phyloP scores from a whole-genome alignment of 2,113 vertebrate species.

The Leptocoma aspasia region DNA sequence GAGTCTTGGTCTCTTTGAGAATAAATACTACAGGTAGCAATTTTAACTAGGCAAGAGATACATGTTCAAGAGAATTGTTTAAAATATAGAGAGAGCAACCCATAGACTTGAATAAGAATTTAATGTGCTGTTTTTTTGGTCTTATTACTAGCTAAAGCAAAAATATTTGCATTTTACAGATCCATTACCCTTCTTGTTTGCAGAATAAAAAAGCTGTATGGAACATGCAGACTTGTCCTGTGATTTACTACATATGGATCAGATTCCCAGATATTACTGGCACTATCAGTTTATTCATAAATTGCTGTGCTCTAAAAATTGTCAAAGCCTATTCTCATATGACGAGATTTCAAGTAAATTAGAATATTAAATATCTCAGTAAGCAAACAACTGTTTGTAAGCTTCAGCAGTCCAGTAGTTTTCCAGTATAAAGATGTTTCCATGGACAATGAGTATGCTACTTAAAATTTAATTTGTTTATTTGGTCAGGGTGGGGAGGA shows the following conservation, averaged over 20 bases:
- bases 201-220: not conserved
- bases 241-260: not conserved
- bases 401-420: not conserved
- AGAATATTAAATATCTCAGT: not conserved
- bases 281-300: not conserved
- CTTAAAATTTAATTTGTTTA: not conserved
- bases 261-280: not conserved
- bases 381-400: not conserved
- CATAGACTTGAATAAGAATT: not conserved
- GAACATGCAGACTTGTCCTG: not conserved
- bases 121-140: not conserved
- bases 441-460: not conserved
- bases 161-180: not conserved
- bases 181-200: not conserved
- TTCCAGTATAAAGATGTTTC: not conserved
- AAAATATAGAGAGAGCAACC: not conserved
- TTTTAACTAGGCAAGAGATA: not conserved
- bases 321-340: not conserved
- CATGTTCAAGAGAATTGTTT: slow-evolving; percentile 13
- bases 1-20: not conserved
- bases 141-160: not conserved
- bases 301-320: not conserved
- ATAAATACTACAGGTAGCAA: not conserved
- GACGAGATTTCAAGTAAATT: not conserved
- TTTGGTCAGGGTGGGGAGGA: not conserved